These are phyloP conservation scores for Eremobia ochroleuca DNA, from an alignment of 2,888 invertebrate species.

Conservation along the genomic window DNA sequence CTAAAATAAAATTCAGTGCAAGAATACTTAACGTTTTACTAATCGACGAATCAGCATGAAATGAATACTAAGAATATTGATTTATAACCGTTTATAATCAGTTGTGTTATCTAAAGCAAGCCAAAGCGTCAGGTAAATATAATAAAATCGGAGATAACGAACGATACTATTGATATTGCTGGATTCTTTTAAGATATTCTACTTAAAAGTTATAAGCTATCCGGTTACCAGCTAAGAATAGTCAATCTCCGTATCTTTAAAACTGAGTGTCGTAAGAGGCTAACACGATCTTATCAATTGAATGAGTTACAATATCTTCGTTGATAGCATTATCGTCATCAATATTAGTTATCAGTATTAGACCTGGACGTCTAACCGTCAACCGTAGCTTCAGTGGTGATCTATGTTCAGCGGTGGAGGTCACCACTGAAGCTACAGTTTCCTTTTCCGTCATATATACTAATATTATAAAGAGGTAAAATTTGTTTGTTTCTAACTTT, in stretches of 20 bases:
- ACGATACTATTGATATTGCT: constrained; percentile 37
- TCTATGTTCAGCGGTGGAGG: no score
- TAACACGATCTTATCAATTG: constrained; percentile 44
- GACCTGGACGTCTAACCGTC: no score
- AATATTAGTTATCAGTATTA: constrained; percentile 41
- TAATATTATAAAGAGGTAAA: no score
- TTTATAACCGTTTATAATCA: constrained; percentile 34
- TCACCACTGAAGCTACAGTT: neutral
- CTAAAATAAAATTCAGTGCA: neutral
- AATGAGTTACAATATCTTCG: constrained; percentile 37
- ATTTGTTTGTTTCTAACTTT: no score
- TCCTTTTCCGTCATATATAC: neutral
- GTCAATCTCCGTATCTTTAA: constrained; percentile 21
- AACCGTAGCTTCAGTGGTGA: no score
- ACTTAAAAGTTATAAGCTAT: constrained; percentile 20
- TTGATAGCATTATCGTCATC: constrained; percentile 42
- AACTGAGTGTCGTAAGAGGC: constrained; percentile 33
- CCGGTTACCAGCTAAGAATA: constrained; percentile 21
- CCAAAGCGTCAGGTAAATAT: constrained; percentile 18
- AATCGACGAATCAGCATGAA: constrained; percentile 21
- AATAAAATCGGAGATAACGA: constrained; percentile 54
- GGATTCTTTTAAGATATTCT: constrained; percentile 21
- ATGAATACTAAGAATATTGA: constrained; percentile 20
- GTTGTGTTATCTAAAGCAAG: constrained; percentile 32
- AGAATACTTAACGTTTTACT: neutral